Base-by-base conservation (phyloP, 2,113 vertebrate species). In the Empidonax traillii region DNA sequence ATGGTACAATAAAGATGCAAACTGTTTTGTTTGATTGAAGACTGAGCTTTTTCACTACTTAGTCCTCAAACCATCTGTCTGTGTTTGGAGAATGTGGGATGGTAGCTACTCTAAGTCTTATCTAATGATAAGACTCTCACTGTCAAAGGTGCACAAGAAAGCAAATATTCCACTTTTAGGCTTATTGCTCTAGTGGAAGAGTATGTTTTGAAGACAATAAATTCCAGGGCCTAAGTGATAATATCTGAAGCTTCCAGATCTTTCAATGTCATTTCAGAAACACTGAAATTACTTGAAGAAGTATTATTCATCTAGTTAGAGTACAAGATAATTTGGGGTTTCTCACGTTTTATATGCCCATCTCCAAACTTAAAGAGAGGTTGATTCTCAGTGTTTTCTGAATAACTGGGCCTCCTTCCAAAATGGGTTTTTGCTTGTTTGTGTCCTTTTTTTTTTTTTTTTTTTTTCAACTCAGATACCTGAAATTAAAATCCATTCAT, bases 11-110 rank as follows among this genome's bases (percentile, higher is more conserved):
- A 97, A 97, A 97, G 94, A 96, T 96, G 86, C 91, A 86, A 94
- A 94, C 88, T 96, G 95, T 81, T 95, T 93, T 79, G 83, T 68
- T 89, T 98, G 97, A 97, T 93, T 95, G 96, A 98, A 97, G 93
- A 96, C 74, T 72, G 89, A 83, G 89, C n/a, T 97, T 96, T 95
- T 94, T 89, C 94, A 95, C 92, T 92, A 75, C 89, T 96, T 55
- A 73, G 85, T 95, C 93, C 85, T 95, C 85, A 87, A 88, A 92
- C 94, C 97, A 98, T 97, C 97, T 98, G 98, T 95, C 96, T 96
- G 23, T 93, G 61, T 94, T 97, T 97, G 94, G 80, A 96, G 94
- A 97, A 97, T 97, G 95, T 95, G 95, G 93, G 95, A 96, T 97
- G 94, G 96, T 96, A 97, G 97, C 95, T 95, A 97, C 82, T 94